phyloP scores from a whole-genome alignment of 1,140 invertebrate genomes.

The Drosophila baimaii region DNA sequence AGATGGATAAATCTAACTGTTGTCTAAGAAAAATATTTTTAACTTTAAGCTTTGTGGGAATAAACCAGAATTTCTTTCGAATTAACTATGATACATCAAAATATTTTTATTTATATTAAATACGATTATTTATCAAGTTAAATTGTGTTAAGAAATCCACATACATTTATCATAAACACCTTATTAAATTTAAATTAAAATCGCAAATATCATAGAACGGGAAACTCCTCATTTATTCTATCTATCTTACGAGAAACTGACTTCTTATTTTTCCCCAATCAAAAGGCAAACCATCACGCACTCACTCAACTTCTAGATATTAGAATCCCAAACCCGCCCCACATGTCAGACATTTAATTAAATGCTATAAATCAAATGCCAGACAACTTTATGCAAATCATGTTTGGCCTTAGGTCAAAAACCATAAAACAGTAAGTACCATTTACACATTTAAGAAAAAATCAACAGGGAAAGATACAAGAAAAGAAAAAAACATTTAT shows the following conservation, averaged over 20 bases:
- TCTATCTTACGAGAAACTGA: too few species aligned
- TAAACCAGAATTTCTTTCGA: too few species aligned
- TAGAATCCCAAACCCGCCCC: conserved; percentile 7
- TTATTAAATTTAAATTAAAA: background rate
- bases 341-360: conserved; percentile 65
- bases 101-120: too few species aligned
- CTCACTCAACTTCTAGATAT: conserved; percentile 4
- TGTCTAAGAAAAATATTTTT: background rate
- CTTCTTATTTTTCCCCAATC: background rate
- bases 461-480: conserved; percentile 10
- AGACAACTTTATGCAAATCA: conserved; percentile 68
- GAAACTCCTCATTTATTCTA: background rate
- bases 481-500: background rate
- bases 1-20: background rate
- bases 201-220: too few species aligned
- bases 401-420: conserved; percentile 37
- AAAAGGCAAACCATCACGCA: background rate
- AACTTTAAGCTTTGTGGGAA: too few species aligned
- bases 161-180: background rate
- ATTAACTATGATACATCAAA: too few species aligned
- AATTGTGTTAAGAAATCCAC: too few species aligned
- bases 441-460: conserved; percentile 16
- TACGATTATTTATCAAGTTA: too few species aligned
- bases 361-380: conserved; percentile 70
- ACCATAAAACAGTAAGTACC: conserved; percentile 19